Evolutionary conservation across 2,113 vertebrate genomes (phyloP), one percentile per base, ranked within the genome.

Genomic region (Malurus melanocephalus): DNA sequence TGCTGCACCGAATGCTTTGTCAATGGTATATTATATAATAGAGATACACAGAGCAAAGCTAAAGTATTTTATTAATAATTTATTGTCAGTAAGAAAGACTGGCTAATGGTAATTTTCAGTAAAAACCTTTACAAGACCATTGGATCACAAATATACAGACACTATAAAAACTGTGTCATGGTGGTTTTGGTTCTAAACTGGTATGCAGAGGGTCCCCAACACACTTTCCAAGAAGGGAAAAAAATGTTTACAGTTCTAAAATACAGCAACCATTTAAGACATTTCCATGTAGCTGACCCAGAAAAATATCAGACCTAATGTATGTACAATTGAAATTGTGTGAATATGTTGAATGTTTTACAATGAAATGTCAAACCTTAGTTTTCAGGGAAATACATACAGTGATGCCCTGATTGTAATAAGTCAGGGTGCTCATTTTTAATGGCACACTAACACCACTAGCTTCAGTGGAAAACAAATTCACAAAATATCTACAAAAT

Each of bases 31-130:
- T 82, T 64, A 90, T 80, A 86, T 75, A 89, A 94, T 32, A 96
- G 81, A 96, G 96, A 94, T 96, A 93, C 45, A 93, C 90, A 85
- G 94, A 94, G 83, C 87, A 95, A 97, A 96, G 93, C 94, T 94
- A 92, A 95, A 96, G 87, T 96, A 96, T 99, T 99, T 99, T 98
- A 98, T 98, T 98, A 99, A 99, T 99, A 99, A 99, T 99, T 99
- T 99, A 99, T 99, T 99, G 98, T 99, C 99, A 98, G 98, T 99
- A 99, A 98, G 99, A 99, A 99, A 99, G 98, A 98, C 97, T 98
- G 98, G 98, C 98, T 99, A 98, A 98, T 98, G 99, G 98, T 98
- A 99, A 98, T 98, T 99, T 98, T 99, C 97, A 98, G 98, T 99
- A 99, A 99, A 99, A 99, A 99, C 98, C 98, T 98, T 98, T 98